A percentile compares a stretch with the other conserved stretches of the same genome.
Evolutionary conservation across 2,113 vertebrate species (phyloP).

Genomic region (Puffinus mauretanicus): DNA sequence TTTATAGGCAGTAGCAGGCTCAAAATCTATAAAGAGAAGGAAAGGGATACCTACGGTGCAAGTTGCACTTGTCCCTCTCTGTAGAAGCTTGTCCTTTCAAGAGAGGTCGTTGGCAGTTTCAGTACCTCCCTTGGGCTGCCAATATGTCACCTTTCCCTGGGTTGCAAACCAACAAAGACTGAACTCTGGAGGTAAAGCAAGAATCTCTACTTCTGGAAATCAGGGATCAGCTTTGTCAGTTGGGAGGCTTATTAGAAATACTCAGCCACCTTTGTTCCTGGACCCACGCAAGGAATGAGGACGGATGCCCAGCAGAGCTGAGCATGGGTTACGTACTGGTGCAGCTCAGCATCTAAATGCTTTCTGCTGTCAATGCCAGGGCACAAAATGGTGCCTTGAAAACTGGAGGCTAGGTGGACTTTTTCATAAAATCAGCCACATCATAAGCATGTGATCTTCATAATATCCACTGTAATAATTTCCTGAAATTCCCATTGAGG

Average conservation of each 20-base stretch:
- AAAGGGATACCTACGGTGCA: not conserved
- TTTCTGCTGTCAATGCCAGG: not conserved
- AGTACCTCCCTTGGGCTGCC: not conserved
- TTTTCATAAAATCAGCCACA: not conserved
- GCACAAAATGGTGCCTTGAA: not conserved
- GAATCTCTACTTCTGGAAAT: not conserved
- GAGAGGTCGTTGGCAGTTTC: not conserved
- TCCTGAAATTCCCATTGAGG: constrained; percentile 56
- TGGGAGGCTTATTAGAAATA: not conserved
- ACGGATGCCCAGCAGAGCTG: not conserved
- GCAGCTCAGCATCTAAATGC: not conserved
- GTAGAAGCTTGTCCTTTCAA: not conserved
- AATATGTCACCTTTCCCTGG: not conserved
- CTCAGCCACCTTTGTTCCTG: not conserved
- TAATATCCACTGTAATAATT: constrained; percentile 1
- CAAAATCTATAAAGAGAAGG: not conserved
- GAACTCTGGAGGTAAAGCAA: not conserved
- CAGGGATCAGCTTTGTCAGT: not conserved
- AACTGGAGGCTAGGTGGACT: not conserved
- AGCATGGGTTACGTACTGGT: not conserved
- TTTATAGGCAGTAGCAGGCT: not conserved
- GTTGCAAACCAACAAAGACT: not conserved
- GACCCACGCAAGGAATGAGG: accelerated
- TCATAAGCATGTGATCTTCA: constrained; percentile 22
- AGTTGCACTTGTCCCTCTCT: not conserved